Base-by-base conservation (phyloP, 2,888 invertebrate species). In the Lasioglossum pauxillum region DNA sequence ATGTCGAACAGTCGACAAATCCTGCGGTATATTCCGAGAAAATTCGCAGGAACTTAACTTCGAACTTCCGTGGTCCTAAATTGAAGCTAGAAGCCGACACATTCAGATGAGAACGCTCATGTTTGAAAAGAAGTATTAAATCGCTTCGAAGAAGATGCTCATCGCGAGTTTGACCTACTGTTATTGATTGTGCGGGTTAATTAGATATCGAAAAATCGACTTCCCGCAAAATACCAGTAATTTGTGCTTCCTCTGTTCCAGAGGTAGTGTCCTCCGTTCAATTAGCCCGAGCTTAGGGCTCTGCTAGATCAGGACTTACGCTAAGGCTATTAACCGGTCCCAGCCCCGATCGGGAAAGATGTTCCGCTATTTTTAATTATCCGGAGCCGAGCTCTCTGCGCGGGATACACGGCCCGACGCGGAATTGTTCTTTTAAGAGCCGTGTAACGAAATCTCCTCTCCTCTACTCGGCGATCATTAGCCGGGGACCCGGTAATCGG, bases 401-500 rank as follows among this genome's bases (percentile, higher is more conserved):
- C 27, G 53, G 12, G n/a, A 14, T 14, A 23, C 16, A 41, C 27
- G 23, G 41, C 27, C 19, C 79, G 79, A 78, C 64, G 46, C n/a
- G 77, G 71, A 76, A 86, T 84, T 79, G 64, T 64, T 64, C 64
- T 60, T 38, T 44, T n/a, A 53, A 69, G 73, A n/a, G 44, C 4
- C 75, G 14, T 35, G 49, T 53, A 86, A 81, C 84, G 84, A 84
- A 87, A 87, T 84, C 81, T 87, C 79, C 23, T 53, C 53, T 76
- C 78, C 82, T 19, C 64, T 27, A 27, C 5, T 69, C 57, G 86
- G 80, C 49, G 89, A 89, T 90, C 90, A 90, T 90, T 90, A 90
- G 90, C 79, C 83, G 60, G 73, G 80, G 78, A 73, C 71, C 75
- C 31, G 31, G 69, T 89, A 90, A 90, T 89, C 90, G 90, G 90